Evolutionary conservation across 2,113 vertebrate species (phyloP), one percentile per base, ranked within the genome.

Genomic region (Synchiropus splendidus): DNA sequence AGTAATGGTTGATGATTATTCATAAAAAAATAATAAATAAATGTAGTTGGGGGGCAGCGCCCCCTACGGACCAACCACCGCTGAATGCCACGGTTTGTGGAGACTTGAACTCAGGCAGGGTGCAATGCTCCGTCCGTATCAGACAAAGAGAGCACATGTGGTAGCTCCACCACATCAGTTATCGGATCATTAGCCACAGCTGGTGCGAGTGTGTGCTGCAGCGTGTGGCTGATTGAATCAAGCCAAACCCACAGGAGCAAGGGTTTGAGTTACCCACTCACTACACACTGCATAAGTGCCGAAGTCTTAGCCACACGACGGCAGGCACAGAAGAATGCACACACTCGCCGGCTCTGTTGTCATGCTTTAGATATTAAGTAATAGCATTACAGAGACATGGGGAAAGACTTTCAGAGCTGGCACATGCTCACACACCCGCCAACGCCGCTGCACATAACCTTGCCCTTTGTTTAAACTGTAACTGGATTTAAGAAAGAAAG

Each of bases 121-220:
- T 27, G 21, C 4, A 8, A 61, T 56, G 65, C 54, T 60, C 57
- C 12, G 46, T 48, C 53, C 58, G 54, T 42, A 58, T 56, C 63
- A 64, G 54, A 78, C 78, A 78, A 77, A 68, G 51, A 46, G 57
- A 66, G 56, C 72, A 61, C 78, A 78, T 78, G 75, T 74, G 75
- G 75, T 46, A 51, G 46, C 63, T 62, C 48, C 40, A 53, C 51
- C 51, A 31, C 57, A 51, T 37, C 49, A 53, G 42, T 54, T 61
- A 51, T 43, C 16, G 56, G 67, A 72, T 76, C 75, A 78, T 80
- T 78, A 78, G 55, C 70, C 75, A 64, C 70, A 75, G 70, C 70
- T 67, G 66, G 61, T 57, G 70, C 30, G 30, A 39, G 52, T 21
- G 49, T 44, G 33, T 52, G 39, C 4, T 9, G 51, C 44, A 56